Percentiles rank a stretch among this genome's conserved stretches.
Conservation (phyloP, 2,797 vertebrate genomes). For the Tenualosa thibaudeaui region DNA sequence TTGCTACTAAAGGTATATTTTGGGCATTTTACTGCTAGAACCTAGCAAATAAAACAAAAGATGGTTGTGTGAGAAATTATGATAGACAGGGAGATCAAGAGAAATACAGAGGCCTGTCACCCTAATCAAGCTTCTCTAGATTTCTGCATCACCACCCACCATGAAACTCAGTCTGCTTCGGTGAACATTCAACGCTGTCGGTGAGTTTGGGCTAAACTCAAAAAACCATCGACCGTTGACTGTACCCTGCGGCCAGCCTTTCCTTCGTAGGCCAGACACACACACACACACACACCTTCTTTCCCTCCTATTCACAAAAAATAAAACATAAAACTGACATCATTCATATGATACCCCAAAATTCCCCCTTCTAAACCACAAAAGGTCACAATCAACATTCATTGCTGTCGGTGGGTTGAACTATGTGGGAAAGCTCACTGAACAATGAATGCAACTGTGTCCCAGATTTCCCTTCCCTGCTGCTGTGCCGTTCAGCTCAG, state of each 20-base stretch:
- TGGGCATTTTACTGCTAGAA: not conserved
- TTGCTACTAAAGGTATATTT: too few species aligned
- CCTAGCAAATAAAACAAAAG: not conserved
- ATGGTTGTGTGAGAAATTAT: not conserved
- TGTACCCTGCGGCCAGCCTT: constrained; percentile 92
- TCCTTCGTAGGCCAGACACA: constrained; percentile 37
- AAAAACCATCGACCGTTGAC: constrained; percentile 99
- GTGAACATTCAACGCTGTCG: constrained; percentile 99
- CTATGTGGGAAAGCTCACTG: constrained; percentile 97
- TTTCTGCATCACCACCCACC: constrained; percentile 46
- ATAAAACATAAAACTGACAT: not conserved
- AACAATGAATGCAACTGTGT: constrained; percentile 99
- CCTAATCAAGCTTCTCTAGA: not conserved
- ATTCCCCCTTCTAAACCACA: constrained; percentile 59
- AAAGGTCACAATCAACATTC: constrained; percentile 99
- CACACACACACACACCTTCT: constrained; percentile 10
- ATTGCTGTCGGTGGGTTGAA: constrained; percentile 99
- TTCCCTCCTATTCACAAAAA: not conserved
- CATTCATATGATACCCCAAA: constrained; percentile 22
- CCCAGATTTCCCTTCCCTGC: constrained; percentile 79
- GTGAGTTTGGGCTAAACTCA: constrained; percentile 95
- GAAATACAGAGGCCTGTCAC: not conserved
- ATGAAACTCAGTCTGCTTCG: constrained; percentile 76
- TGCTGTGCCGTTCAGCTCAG: not conserved
- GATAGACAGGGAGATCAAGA: not conserved